A percentile compares a stretch with the other conserved stretches of the same genome.
These are phyloP conservation scores for Mycteria americana DNA, from an alignment of 2,797 vertebrate genomes.

Conservation along the genomic window DNA sequence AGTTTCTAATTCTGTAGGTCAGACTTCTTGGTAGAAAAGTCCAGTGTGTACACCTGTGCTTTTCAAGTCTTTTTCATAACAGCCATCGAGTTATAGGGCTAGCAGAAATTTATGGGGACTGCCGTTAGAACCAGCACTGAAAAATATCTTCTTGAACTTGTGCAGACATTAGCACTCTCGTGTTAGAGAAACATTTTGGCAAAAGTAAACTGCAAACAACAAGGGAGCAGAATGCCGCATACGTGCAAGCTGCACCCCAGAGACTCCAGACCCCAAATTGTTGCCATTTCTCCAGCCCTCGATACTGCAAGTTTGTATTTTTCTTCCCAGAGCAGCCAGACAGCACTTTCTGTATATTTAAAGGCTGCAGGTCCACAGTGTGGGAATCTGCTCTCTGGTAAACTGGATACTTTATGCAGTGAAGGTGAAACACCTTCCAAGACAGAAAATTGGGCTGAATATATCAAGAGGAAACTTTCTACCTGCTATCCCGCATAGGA, in stretches of 20 bases:
- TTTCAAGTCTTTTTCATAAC: background rate
- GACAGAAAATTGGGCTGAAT: background rate
- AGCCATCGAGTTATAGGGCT: background rate
- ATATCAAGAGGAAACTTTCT: background rate
- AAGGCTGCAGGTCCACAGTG: background rate
- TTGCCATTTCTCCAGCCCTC: background rate
- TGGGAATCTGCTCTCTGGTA: background rate
- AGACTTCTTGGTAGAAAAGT: background rate
- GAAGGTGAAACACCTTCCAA: background rate
- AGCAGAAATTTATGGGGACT: background rate
- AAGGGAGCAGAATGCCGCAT: background rate
- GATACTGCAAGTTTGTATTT: background rate
- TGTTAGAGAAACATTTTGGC: background rate
- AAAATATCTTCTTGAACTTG: background rate
- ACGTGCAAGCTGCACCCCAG: background rate
- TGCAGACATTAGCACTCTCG: background rate
- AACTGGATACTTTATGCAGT: background rate
- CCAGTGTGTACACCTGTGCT: background rate
- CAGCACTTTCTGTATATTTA: background rate
- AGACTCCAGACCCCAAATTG: background rate
- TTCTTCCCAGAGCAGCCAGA: background rate
- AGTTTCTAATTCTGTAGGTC: background rate
- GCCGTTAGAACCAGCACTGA: background rate
- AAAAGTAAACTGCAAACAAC: background rate
- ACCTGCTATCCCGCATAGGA: background rate